Evolutionary conservation across 2,888 invertebrate genomes (phyloP).

Genomic region (Eurois occulta): DNA sequence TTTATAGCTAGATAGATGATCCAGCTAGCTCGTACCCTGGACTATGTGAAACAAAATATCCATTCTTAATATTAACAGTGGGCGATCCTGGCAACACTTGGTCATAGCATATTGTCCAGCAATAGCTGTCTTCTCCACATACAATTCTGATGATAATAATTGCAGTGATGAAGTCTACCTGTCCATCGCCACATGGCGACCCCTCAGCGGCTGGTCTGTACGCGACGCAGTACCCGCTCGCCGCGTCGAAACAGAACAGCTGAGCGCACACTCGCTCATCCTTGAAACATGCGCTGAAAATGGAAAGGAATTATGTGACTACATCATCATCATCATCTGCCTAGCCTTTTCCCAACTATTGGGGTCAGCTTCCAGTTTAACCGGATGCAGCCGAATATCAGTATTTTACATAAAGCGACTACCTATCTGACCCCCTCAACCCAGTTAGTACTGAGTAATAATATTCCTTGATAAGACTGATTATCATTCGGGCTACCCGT

Average conservation of each 20-base stretch:
- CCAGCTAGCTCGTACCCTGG: not conserved
- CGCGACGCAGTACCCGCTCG: slow-evolving; percentile 98
- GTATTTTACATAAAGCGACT: too few relatives aligned
- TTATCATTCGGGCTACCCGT: too few relatives aligned
- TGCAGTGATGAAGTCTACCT: slow-evolving; percentile 89
- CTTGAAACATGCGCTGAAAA: slow-evolving; percentile 93
- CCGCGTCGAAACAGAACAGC: slow-evolving; percentile 98
- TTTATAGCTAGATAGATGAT: not conserved
- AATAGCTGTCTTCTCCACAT: not conserved
- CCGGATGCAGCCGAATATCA: too few relatives aligned
- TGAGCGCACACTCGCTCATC: slow-evolving; percentile 98
- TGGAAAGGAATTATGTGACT: not conserved
- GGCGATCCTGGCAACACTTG: not conserved
- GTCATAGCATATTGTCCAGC: not conserved
- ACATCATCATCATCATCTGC: not conserved
- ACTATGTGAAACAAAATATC: not conserved
- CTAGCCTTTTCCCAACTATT: too few relatives aligned
- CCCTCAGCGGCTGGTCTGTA: slow-evolving; percentile 98
- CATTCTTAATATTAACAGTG: not conserved
- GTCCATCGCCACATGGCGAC: slow-evolving; percentile 97
- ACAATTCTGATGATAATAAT: not conserved
- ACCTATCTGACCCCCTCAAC: too few relatives aligned
- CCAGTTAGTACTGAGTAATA: too few relatives aligned
- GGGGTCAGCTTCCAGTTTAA: too few relatives aligned
- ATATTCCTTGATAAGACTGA: too few relatives aligned